Conservation (phyloP, 2,797 vertebrate species). For the Tapera naevia region DNA sequence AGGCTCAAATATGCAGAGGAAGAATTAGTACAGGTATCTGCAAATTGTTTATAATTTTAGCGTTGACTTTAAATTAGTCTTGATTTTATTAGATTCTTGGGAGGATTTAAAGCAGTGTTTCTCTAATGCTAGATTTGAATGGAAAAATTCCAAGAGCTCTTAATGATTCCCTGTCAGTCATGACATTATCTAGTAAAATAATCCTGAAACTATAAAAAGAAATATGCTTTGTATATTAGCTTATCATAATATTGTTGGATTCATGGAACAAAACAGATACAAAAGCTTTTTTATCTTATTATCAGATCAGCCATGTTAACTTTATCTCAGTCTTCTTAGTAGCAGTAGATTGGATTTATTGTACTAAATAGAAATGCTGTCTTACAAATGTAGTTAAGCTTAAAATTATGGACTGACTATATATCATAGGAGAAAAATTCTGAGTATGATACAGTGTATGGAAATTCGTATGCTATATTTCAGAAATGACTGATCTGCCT, state of each 20-base stretch:
- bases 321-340: neutral
- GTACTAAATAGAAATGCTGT: neutral
- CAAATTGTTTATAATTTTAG: neutral
- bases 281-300: neutral
- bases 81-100: neutral
- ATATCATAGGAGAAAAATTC: neutral
- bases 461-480: neutral
- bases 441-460: neutral
- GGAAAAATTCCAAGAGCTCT: neutral
- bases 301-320: neutral
- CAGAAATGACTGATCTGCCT: neutral
- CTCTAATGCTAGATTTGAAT: neutral
- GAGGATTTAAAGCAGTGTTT: neutral
- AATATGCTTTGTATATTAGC: neutral
- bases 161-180: neutral
- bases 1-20: constrained; percentile 96
- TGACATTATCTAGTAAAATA: neutral
- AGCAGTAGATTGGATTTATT: neutral
- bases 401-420: neutral
- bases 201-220: neutral
- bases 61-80: neutral
- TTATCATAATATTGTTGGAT: neutral
- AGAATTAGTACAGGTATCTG: constrained; percentile 91
- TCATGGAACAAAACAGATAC: neutral
- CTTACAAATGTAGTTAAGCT: neutral